Evolutionary conservation across 2,888 invertebrate genomes (phyloP).

Genomic region (Rhingia rostrata): DNA sequence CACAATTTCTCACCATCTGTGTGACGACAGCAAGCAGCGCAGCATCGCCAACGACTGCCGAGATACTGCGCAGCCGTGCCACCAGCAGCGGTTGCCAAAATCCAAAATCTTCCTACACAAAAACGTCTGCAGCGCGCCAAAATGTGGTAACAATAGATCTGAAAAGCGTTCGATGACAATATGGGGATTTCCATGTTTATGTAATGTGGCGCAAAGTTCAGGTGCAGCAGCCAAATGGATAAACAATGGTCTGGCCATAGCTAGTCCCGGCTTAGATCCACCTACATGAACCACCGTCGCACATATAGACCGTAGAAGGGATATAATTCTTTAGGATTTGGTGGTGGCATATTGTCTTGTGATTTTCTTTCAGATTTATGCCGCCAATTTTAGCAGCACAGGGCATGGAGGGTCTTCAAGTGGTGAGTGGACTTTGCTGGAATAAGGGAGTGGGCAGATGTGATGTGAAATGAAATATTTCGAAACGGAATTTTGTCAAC

Average conservation of each 20-base stretch:
- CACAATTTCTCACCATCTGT: conserved; percentile 74
- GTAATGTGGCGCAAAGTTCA: conserved; percentile 74
- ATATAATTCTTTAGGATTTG: conserved; percentile 36
- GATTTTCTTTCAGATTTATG: conserved; percentile 50
- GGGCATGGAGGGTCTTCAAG: conserved; percentile 11
- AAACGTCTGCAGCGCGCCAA: conserved; percentile 25
- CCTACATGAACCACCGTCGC: conserved; percentile 54
- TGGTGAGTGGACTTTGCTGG: conserved; percentile 20
- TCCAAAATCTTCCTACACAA: conserved; percentile 60
- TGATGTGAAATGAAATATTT: too few relatives aligned
- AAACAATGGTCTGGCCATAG: conserved; percentile 64
- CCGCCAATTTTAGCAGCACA: conserved; percentile 35
- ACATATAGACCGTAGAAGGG: conserved; percentile 60
- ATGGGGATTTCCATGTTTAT: conserved; percentile 72
- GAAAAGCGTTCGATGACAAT: conserved; percentile 63
- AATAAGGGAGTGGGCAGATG: neutral
- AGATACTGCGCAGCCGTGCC: neutral
- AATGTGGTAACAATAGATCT: conserved; percentile 68
- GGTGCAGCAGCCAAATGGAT: conserved; percentile 61
- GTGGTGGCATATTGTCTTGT: conserved; percentile 67
- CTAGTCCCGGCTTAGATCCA: conserved; percentile 25
- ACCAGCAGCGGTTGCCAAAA: conserved; percentile 39
- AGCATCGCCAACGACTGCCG: neutral
- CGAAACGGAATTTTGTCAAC: too few relatives aligned
- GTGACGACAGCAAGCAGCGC: conserved; percentile 37